A percentile compares a stretch with the other conserved stretches of the same genome.
Evolutionary conservation across 2,113 vertebrate genomes (phyloP).

Genomic region (Prionailurus viverrinus): DNA sequence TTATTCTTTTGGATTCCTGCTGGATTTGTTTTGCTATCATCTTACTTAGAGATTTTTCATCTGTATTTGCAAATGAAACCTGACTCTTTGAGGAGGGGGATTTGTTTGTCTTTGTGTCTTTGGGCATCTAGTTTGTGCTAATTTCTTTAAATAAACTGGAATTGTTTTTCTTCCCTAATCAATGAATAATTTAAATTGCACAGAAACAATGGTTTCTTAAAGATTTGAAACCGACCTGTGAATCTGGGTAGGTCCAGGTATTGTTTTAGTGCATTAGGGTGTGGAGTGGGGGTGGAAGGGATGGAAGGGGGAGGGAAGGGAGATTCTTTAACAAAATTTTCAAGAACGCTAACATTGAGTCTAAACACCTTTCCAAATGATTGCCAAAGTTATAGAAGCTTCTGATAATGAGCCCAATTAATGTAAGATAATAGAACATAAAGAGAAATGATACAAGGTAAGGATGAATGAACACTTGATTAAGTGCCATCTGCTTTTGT

Average conservation of each 20-base stretch:
- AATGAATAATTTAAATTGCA: neutral
- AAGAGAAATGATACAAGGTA: neutral
- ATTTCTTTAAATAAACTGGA: constrained; percentile 17
- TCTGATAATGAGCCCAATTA: neutral
- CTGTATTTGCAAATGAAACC: constrained; percentile 1
- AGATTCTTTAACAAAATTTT: constrained; percentile 8
- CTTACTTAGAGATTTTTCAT: constrained; percentile 43
- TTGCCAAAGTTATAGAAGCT: neutral
- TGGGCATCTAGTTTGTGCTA: neutral
- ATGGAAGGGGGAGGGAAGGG: neutral
- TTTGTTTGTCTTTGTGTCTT: neutral
- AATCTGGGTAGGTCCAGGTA: neutral
- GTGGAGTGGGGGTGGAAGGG: neutral
- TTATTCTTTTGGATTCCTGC: constrained; percentile 1
- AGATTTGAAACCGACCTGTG: neutral
- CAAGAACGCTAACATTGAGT: neutral
- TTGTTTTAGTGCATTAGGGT: neutral
- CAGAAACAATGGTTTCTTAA: neutral
- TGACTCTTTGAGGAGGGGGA: neutral
- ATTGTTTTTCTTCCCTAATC: neutral
- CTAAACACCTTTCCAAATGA: neutral
- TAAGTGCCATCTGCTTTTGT: constrained; percentile 47
- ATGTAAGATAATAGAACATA: neutral
- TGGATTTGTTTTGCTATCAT: neutral
- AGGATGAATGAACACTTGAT: neutral